Percentiles rank a stretch among this genome's conserved stretches.
Conservation (phyloP, 2,113 vertebrate genomes). For the Gymnocephalus cernua region DNA sequence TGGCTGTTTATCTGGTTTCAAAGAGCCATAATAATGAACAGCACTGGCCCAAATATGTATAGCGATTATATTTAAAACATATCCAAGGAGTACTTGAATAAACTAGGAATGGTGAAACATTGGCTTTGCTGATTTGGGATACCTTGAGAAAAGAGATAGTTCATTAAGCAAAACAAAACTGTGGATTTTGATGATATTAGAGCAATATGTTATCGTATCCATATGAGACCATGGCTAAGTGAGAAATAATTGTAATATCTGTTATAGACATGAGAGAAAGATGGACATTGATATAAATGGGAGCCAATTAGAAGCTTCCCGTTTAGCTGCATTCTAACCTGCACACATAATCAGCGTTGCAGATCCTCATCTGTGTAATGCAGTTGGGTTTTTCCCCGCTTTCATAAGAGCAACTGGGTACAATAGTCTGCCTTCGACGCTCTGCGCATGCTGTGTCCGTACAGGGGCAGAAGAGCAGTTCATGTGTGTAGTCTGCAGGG, state of each 20-base stretch:
- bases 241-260: slow-evolving; percentile 47
- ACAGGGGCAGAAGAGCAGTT: slow-evolving; percentile 95
- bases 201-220: slow-evolving; percentile 22
- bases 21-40: slow-evolving; percentile 34
- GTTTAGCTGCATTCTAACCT: slow-evolving; percentile 83
- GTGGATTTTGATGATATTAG: slow-evolving; percentile 29
- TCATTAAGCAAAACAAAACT: slow-evolving; percentile 28
- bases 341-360: slow-evolving; percentile 91
- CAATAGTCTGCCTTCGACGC: slow-evolving; percentile 93
- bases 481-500: slow-evolving; percentile 88
- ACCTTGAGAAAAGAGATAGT: neutral
- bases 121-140: slow-evolving; percentile 11
- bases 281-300: neutral
- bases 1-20: slow-evolving; percentile 73
- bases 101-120: slow-evolving; percentile 9
- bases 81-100: slow-evolving; percentile 35
- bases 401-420: slow-evolving; percentile 93
- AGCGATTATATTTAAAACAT: slow-evolving; percentile 31
- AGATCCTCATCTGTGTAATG: slow-evolving; percentile 88
- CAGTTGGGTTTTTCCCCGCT: slow-evolving; percentile 88
- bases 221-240: neutral
- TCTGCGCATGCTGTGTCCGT: slow-evolving; percentile 91
- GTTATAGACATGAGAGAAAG: neutral
- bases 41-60: slow-evolving; percentile 37
- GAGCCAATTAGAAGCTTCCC: slow-evolving; percentile 16